Base-by-base conservation (phyloP, 64 coral and sea anemone genomes). In the Pocillopora damicornis region DNA sequence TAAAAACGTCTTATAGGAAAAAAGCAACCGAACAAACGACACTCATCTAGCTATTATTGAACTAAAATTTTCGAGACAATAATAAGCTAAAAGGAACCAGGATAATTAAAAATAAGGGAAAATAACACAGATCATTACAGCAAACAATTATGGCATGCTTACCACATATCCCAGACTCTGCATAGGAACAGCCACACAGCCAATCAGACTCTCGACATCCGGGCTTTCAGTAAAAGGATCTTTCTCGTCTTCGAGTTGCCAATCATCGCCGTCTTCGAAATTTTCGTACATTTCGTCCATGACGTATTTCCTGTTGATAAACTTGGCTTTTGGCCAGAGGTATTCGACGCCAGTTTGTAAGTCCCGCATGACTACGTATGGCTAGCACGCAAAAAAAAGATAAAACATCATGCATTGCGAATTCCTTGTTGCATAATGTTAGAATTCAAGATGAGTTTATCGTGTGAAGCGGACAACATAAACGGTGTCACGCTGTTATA, bases 221-320 rank as follows among this genome's bases (percentile, higher is more conserved):
- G 79, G 79, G 45, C 74, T 77, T 71, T 98, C 95, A 9, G 95
- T 98, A 25, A 98, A 98, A 15, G 95, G 95, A 22, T 98, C 95
- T 18, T 93, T 79, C 63, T 94, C 92, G 56, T 98, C 95, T 8
- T 92, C 92, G 10, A 98, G 86, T 42, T 66, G 61, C 95, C 95
- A 98, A 11, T 94, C 95, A 61, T 98, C 95, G 0, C 95, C 95
- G 30, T 98, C 92, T 30, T 98, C 95, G 62, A 74, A 98, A 74
- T 94, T 89, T 15, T 91, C 78, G 76, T 94, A 98, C 95, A 98
- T 98, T 81, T 98, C 95, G 35, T 98, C 89, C 95, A 98, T 98
- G 35, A 94, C 72, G 73, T 89, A 98, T 71, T 94, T 98, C 16
- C 95, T 79, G 82, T 94, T 98, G 56, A 98, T 90, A 58, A 98